Base-by-base conservation (phyloP, 2,888 invertebrate species). In the Harpagoxenus sublaevis region DNA sequence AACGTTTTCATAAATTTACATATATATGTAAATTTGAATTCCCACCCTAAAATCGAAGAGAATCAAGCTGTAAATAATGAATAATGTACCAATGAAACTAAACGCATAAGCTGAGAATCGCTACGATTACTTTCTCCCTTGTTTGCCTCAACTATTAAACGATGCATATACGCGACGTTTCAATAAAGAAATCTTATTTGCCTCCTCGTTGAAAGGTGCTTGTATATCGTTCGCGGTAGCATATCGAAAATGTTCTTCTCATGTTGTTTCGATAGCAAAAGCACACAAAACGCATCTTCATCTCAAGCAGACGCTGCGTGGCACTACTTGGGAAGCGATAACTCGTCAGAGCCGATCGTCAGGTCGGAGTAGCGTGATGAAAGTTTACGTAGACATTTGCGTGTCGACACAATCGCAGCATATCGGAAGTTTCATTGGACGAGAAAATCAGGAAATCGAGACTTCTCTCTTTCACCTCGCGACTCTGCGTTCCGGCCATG, bases 1-100 rank as follows among this genome's bases (percentile, higher is more conserved):
- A 51, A 75, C 31, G n/a, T 12, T 31, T 53, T 55, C 10, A 51
- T 78, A 78, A 55, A 68, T 18, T 53, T 12, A n/a, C n/a, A 8
- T 48, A 62, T 23, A 63, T 10, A 62, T 48, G 15, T 15, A 60
- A 42, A 62, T 51, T 45, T 65, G 23, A 65, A 77, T 79, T 71
- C 73, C 71, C 79, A 79, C 73, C 73, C 73, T 48, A 71, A 71
- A 79, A 48, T 79, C 2, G 42, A 68, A 78, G 42, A 60, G 23
- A 31, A n/a, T 71, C 42, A n/a, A 71, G 23, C 28, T 68, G 0
- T 68, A 48, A 66, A 66, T 66, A 68, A 68, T 68, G 18, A 68
- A 68, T 68, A 45, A 60, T 60, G 23, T 79, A 57, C 35, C 57
- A 57, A 70, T 48, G 10, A 71, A 79, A 35, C 35, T 73, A 35